Evolutionary conservation across 2,888 invertebrate genomes (phyloP).

Genomic region (Caradrina kadenii): DNA sequence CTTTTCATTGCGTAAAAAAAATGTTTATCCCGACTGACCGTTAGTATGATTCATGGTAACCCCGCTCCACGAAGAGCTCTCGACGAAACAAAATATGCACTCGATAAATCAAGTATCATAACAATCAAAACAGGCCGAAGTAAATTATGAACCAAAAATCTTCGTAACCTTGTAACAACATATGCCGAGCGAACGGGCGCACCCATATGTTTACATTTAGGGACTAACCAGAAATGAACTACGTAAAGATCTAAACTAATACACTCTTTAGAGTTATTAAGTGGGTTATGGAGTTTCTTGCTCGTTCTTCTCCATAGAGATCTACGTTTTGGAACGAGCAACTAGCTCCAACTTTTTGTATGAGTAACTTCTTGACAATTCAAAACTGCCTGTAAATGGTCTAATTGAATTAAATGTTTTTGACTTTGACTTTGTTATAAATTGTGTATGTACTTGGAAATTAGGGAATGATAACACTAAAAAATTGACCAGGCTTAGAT

Average conservation of each 20-base stretch:
- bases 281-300: too few species aligned
- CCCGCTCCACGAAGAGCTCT: constrained; percentile 72
- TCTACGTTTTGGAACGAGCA: too few species aligned
- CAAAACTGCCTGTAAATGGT: too few species aligned
- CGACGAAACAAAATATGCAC: constrained; percentile 78
- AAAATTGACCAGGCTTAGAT: too few species aligned
- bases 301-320: too few species aligned
- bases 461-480: not conserved
- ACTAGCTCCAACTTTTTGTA: too few species aligned
- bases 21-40: constrained; percentile 73
- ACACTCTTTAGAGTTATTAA: constrained; percentile 50
- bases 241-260: constrained; percentile 63
- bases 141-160: constrained; percentile 74
- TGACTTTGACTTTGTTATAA: too few species aligned
- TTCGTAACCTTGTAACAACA: constrained; percentile 69
- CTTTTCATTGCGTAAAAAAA: constrained; percentile 68
- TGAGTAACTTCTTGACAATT: too few species aligned
- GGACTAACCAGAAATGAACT: constrained; percentile 65
- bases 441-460: constrained; percentile 8
- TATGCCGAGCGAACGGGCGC: constrained; percentile 54
- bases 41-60: constrained; percentile 80
- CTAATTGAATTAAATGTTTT: too few species aligned
- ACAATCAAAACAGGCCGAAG: constrained; percentile 74
- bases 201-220: constrained; percentile 64
- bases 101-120: constrained; percentile 84